Base-by-base conservation (phyloP, 2,113 vertebrate genomes). In the Myiopsitta monachus region DNA sequence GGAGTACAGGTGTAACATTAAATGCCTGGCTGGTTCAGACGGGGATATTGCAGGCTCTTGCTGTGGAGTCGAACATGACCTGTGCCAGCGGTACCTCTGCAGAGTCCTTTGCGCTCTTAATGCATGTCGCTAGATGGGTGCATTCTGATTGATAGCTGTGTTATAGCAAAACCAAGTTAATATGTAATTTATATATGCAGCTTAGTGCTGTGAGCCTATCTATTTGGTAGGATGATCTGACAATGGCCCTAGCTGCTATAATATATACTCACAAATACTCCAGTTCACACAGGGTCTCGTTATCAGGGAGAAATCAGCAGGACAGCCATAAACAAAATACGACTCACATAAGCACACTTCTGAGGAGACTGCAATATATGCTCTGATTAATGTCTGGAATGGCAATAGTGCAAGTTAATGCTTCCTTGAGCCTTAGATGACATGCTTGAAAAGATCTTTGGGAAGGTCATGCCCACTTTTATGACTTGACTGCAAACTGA, bases 321-420 rank as follows among this genome's bases (percentile, higher is more conserved):
- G 90, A 93, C 88, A 88, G 80, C 47, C 86, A 91, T 92, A 94
- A 94, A 96, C 31, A 90, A 94, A 93, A 90, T 73, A 92, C 44
- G 3, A 88, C 66, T 86, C 76, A 69, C 77, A 86, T 72, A 94
- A 93, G 88, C 86, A 92, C 69, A 47, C 69, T 76, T 88, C 90
- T 84, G 83, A 81, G 94, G 86, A 93, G 86, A 47, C 88, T 88
- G 85, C 83, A 82, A 57, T 93, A 82, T 78, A 77, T 76, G 91
- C 77, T 92, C 92, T 93, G 92, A 96, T 95, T 96, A 90, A 95
- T 52, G 88, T 68, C 83, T 88, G 90, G 83, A 88, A 95, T 94
- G 89, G 90, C 88, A 92, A 85, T 30, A 88, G 66, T 12, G 74
- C 83, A 82, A 84, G 94, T 91, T 94, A 91, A 89, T 88, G 92